Percentiles rank a stretch among this genome's conserved stretches.
These are phyloP conservation scores for Lamellibrachia columna DNA, from an alignment of 2,888 invertebrate genomes.

Conservation along the genomic window DNA sequence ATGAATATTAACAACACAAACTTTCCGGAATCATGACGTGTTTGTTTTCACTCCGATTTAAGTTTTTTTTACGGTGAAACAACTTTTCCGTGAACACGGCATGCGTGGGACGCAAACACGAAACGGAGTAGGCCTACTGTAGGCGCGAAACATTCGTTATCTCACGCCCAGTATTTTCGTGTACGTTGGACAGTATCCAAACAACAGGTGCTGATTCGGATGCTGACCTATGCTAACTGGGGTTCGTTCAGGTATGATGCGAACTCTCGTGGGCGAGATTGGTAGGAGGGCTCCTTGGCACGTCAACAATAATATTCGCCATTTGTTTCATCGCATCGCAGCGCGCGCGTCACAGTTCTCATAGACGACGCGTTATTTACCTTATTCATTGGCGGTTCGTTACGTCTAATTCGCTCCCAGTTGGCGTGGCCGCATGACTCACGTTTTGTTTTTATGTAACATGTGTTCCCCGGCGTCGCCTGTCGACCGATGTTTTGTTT, in stretches of 20 bases:
- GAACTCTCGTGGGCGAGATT: neutral
- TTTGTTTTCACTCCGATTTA: neutral
- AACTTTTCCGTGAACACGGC: neutral
- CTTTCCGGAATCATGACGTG: neutral
- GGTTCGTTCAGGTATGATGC: neutral
- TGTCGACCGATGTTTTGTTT: constrained; percentile 1
- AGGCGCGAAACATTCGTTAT: neutral
- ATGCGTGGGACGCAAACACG: neutral
- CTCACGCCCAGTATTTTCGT: neutral
- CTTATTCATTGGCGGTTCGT: neutral
- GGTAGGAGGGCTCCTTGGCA: neutral
- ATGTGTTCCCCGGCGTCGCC: neutral
- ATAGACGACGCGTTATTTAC: neutral
- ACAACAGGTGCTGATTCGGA: neutral
- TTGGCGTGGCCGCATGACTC: neutral
- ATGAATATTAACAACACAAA: neutral
- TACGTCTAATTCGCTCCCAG: neutral
- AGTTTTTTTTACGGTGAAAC: neutral
- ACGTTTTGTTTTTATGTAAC: neutral
- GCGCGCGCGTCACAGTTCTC: neutral
- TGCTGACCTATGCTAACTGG: neutral
- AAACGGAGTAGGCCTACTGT: neutral
- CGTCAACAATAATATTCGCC: neutral
- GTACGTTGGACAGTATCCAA: neutral
- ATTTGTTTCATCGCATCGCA: neutral